A percentile compares a stretch with the other conserved stretches of the same genome.
Evolutionary conservation across 2,797 vertebrate species (phyloP).

Genomic region (Acipenser oxyrinchus): DNA sequence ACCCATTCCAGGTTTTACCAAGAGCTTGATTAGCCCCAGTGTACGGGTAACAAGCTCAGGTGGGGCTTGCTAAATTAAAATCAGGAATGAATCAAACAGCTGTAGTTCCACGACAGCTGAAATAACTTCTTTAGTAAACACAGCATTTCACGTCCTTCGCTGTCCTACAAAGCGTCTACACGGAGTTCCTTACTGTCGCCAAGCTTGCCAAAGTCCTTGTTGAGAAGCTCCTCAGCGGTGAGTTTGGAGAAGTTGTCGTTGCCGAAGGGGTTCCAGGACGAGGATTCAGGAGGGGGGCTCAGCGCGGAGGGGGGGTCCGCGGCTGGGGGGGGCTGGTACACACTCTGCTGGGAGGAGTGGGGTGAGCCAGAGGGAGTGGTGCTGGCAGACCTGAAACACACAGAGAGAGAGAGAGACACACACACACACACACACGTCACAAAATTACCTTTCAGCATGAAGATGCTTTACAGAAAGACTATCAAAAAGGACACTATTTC

Average conservation of each 20-base stretch:
- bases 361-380: constrained; percentile 96
- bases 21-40: too few relatives aligned
- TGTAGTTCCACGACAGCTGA: not conserved
- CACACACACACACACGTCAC: constrained; percentile 14
- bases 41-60: too few relatives aligned
- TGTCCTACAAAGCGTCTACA: not conserved
- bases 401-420: not conserved
- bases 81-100: not conserved
- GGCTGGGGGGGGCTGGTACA: constrained; percentile 72
- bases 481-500: not conserved
- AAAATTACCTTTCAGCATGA: not conserved
- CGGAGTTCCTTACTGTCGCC: constrained; percentile 63
- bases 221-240: constrained; percentile 92
- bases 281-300: constrained; percentile 55
- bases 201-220: constrained; percentile 95
- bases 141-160: not conserved
- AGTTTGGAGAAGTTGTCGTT: constrained; percentile 97
- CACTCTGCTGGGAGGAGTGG: constrained; percentile 90
- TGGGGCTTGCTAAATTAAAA: not conserved
- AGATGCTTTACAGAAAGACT: not conserved
- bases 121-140: not conserved
- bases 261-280: constrained; percentile 94
- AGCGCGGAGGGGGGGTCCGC: constrained; percentile 31
- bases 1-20: too few relatives aligned
- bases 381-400: constrained; percentile 77